phyloP scores from a whole-genome alignment of 1,140 invertebrate species.

The Drosophila kepulauana region DNA sequence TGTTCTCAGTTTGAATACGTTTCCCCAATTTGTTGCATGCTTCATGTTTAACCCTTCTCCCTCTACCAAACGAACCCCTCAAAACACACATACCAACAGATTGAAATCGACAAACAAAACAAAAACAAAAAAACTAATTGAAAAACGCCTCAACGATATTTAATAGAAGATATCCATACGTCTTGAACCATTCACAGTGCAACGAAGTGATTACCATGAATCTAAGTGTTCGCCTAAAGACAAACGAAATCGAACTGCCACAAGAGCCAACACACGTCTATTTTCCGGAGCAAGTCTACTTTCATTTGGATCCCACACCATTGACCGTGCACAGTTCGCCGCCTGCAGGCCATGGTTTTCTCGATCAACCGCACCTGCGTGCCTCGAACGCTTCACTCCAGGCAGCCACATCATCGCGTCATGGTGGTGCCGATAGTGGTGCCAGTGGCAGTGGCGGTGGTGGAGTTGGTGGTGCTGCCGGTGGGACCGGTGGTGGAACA shows the following conservation, averaged over 20 bases:
- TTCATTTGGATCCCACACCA: slow-evolving; percentile 72
- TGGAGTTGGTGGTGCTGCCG: slow-evolving; percentile 32
- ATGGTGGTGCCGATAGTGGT: slow-evolving; percentile 22
- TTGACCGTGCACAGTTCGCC: slow-evolving; percentile 64
- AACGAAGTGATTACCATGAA: slow-evolving; percentile 85
- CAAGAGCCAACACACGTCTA: slow-evolving; percentile 75
- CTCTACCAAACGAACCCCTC: too few species aligned
- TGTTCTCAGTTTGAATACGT: slow-evolving; percentile 57
- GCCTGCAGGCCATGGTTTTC: slow-evolving; percentile 57
- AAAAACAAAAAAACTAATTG: background rate
- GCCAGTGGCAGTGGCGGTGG: slow-evolving; percentile 40
- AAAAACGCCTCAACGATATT: slow-evolving; percentile 9
- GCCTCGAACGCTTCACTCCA: slow-evolving; percentile 78
- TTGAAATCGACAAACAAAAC: too few species aligned
- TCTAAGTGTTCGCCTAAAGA: slow-evolving; percentile 86
- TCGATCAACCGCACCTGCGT: slow-evolving; percentile 71
- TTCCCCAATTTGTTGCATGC: slow-evolving; percentile 60
- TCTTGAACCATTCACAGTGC: slow-evolving; percentile 54
- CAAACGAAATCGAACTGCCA: slow-evolving; percentile 86
- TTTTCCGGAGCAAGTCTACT: slow-evolving; percentile 80
- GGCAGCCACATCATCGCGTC: slow-evolving; percentile 44
- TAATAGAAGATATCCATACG: slow-evolving; percentile 1
- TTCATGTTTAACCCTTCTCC: slow-evolving; percentile 47
- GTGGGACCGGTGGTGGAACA: slow-evolving; percentile 74
- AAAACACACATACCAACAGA: slow-evolving; percentile 4